phyloP scores from a whole-genome alignment of 92 coral and sea anemone genomes.

The Muricea muricata region DNA sequence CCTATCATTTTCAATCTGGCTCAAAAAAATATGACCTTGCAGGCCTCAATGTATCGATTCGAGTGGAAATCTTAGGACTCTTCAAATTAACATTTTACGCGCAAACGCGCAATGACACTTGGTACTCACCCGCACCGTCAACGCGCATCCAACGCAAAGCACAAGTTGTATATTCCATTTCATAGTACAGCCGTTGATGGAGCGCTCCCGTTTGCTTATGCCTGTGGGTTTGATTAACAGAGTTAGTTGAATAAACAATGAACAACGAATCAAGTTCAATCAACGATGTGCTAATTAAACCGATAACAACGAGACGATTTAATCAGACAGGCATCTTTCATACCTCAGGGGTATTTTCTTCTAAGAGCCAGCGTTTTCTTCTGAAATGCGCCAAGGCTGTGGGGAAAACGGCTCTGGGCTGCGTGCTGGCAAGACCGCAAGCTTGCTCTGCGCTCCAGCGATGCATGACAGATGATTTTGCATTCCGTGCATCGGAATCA shows the following conservation, averaged over 20 bases:
- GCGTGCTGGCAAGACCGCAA: not conserved
- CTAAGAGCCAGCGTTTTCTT: not conserved
- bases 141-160: not conserved
- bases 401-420: not conserved
- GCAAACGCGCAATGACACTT: not conserved
- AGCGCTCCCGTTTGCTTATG: not conserved
- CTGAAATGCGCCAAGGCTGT: not conserved
- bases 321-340: not conserved
- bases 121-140: not conserved
- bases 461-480: not conserved
- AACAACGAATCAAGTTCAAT: slow-evolving; percentile 22
- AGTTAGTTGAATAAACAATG: not conserved
- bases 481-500: not conserved
- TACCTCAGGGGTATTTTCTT: not conserved
- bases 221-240: not conserved
- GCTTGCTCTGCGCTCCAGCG: not conserved
- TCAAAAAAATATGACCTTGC: not conserved
- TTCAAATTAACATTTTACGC: not conserved
- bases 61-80: not conserved
- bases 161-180: not conserved
- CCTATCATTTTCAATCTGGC: not conserved
- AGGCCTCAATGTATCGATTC: not conserved
- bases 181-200: not conserved
- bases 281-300: slow-evolving; percentile 36
- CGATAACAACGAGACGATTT: slow-evolving; percentile 21